phyloP scores from a whole-genome alignment of 2,113 vertebrate genomes.

The Psittacus erithacus region DNA sequence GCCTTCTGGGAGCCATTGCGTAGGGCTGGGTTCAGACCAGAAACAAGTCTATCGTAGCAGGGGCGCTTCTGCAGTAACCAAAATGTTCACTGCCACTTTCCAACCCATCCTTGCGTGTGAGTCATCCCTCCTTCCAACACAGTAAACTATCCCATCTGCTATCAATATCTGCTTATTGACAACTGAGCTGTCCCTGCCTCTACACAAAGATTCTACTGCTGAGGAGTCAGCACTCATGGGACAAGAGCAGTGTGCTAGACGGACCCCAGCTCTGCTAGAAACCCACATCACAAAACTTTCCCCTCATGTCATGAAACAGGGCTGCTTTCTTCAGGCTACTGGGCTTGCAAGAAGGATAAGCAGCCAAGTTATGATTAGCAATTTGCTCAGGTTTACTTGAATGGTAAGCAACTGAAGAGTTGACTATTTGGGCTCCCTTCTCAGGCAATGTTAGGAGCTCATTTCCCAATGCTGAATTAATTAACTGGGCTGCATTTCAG shows the following conservation, averaged over 20 bases:
- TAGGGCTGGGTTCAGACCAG: not conserved
- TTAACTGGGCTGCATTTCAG: not conserved
- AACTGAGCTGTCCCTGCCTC: not conserved
- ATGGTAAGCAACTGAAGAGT: not conserved
- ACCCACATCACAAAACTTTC: not conserved
- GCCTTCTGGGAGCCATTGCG: not conserved
- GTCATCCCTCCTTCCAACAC: not conserved
- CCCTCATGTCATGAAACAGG: not conserved
- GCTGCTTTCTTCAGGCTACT: not conserved
- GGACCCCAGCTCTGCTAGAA: not conserved
- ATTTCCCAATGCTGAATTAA: not conserved
- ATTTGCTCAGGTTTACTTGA: not conserved
- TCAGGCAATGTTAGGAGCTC: not conserved
- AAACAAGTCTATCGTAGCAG: not conserved
- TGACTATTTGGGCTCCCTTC: not conserved
- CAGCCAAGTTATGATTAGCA: not conserved
- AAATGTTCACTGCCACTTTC: not conserved
- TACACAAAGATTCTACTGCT: accelerated
- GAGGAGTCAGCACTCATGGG: not conserved
- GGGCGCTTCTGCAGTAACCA: not conserved
- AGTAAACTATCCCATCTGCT: not conserved
- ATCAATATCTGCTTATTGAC: not conserved
- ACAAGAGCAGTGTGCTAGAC: not conserved
- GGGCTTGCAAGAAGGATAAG: not conserved
- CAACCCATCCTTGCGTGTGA: not conserved